A percentile compares a stretch with the other conserved stretches of the same genome.
Evolutionary conservation across 2,888 invertebrate species (phyloP).

Genomic region (Anoplius nigerrimus): DNA sequence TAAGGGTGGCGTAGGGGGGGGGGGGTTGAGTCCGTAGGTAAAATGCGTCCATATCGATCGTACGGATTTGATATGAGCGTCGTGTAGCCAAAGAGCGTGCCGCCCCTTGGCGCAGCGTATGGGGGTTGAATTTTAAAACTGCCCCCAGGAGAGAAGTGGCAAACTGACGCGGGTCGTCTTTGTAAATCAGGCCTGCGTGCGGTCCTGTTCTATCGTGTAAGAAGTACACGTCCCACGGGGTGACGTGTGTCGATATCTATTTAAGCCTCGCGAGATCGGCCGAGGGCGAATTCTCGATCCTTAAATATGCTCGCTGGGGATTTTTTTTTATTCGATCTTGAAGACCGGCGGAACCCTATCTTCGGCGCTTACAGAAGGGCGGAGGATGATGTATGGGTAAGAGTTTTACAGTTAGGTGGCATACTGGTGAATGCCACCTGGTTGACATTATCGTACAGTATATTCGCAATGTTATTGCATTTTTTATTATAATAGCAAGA

Average conservation of each 20-base stretch:
- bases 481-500: too few species aligned
- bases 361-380: too few species aligned
- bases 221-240: conserved; percentile 69
- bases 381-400: too few species aligned
- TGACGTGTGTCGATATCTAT: conserved; percentile 50
- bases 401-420: too few species aligned
- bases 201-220: conserved; percentile 68
- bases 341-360: too few species aligned
- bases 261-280: conserved; percentile 13
- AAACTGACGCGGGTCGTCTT: conserved; percentile 56
- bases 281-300: not conserved
- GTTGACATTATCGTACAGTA: too few species aligned
- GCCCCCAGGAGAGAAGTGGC: conserved; percentile 63
- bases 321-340: too few species aligned
- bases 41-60: conserved; percentile 50
- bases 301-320: too few species aligned
- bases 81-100: conserved; percentile 56
- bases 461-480: too few species aligned
- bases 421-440: too few species aligned
- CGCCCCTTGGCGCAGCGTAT: conserved; percentile 62
- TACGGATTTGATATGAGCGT: conserved; percentile 69
- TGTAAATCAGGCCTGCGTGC: conserved; percentile 70
- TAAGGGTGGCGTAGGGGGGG: too few species aligned
- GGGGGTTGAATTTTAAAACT: conserved; percentile 74
- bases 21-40: too few species aligned